Evolutionary conservation across 2,888 invertebrate species (phyloP).

Genomic region (Eremobia ochroleuca): DNA sequence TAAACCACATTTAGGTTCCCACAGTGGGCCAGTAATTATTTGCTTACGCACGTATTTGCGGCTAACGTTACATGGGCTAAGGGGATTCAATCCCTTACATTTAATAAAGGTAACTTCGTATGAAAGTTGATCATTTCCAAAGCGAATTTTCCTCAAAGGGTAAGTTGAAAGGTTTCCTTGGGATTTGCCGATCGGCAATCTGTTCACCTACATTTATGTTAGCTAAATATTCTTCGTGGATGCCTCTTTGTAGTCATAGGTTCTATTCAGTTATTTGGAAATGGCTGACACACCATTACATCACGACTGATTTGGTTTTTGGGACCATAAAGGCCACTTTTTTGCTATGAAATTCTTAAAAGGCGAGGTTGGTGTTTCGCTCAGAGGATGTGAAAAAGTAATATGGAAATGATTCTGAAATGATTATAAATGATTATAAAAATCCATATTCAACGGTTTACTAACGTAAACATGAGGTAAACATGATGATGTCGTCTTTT

Average conservation of each 20-base stretch:
- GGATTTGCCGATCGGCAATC: conserved; percentile 58
- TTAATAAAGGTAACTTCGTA: conserved; percentile 62
- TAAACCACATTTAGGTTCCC: conserved; percentile 57
- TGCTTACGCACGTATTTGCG: conserved; percentile 58
- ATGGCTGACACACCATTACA: conserved; percentile 41
- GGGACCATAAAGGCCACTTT: conserved; percentile 9
- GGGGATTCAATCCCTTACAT: conserved; percentile 59
- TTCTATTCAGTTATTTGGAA: conserved; percentile 48
- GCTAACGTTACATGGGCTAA: conserved; percentile 48
- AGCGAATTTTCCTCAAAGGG: conserved; percentile 62
- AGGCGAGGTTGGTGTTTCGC: background rate
- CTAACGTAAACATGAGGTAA: too few relatives aligned
- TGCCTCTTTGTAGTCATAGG: conserved; percentile 39
- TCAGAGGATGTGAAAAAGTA: background rate
- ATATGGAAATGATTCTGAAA: too few relatives aligned
- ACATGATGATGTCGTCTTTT: background rate
- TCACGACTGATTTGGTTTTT: conserved; percentile 24
- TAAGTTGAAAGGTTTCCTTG: conserved; percentile 64
- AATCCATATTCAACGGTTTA: background rate
- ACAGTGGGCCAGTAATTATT: conserved; percentile 57
- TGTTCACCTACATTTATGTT: conserved; percentile 52
- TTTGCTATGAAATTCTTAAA: conserved; percentile 4
- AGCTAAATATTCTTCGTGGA: conserved; percentile 56
- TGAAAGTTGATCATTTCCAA: conserved; percentile 66
- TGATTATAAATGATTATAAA: too few relatives aligned